Conservation (phyloP, 1,140 invertebrate genomes). For the Plectus sambesii region DNA sequence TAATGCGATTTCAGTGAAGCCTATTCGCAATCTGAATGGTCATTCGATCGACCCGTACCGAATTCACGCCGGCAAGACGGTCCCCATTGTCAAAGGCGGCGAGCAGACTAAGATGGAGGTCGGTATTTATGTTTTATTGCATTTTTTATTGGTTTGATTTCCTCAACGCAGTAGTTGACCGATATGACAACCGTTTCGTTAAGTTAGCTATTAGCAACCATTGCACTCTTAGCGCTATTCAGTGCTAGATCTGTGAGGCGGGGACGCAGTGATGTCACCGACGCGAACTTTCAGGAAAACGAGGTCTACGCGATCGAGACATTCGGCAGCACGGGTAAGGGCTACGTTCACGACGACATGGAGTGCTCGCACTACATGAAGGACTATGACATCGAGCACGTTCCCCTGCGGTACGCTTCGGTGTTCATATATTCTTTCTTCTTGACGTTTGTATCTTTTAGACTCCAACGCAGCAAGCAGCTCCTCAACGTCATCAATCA, state of each 20-base stretch:
- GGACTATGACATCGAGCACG: constrained; percentile 68
- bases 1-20: no score
- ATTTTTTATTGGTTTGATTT: no score
- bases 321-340: constrained; percentile 93
- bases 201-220: no score
- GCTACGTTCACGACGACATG: constrained; percentile 95
- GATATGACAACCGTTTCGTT: no score
- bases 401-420: constrained; percentile 30
- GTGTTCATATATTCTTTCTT: constrained; percentile 42
- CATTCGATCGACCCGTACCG: constrained; percentile 93
- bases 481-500: constrained; percentile 90
- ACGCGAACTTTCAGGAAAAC: no score
- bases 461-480: constrained; percentile 77
- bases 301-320: constrained; percentile 99
- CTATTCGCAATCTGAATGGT: constrained; percentile 73
- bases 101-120: constrained; percentile 92
- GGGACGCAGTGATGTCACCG: no score
- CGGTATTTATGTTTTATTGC: no score
- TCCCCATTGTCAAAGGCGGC: constrained; percentile 97
- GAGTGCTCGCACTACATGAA: constrained; percentile 99
- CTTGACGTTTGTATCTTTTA: no score
- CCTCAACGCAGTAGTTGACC: no score
- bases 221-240: no score
- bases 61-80: constrained; percentile 97
- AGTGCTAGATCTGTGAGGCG: no score